Base-by-base conservation (phyloP, 2,888 invertebrate species). In the Temnothorax rugatulus region DNA sequence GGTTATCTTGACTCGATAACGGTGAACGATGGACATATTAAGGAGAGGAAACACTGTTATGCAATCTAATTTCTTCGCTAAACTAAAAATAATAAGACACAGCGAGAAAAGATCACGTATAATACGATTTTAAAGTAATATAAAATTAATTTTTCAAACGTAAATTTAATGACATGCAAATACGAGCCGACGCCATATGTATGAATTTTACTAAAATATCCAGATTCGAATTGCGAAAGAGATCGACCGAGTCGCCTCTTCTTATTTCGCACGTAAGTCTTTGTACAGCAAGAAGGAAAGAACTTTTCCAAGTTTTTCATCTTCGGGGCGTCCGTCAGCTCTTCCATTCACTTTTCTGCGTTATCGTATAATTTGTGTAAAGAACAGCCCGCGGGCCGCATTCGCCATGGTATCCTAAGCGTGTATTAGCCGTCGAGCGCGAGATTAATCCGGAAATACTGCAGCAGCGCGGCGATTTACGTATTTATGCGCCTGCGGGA, bases 371-470 rank as follows among this genome's bases (percentile, higher is more conserved):
- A 77, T 77, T 77, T 77, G 54, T 29, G 57, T 21, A 41, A 77
- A 15, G 38, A 76, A 21, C 64, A 52, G 34, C 77, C 66, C 52
- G n/a, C 68, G 44, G 77, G 76, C 66, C 50, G 66, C 29, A n/a
- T 59, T 59, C 44, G 41, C 74, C 15, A 29, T 15, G 66, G 25
- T 57, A 68, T 68, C 77, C 68, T 77, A 77, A 77, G 77, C 68
- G 41, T 54, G 68, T 15, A 77, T 68, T 77, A 77, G 68, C 54
- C 54, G 54, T 1, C 44, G 44, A 41, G 54, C 52, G 15, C 54
- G 29, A 57, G 77, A 77, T 77, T 77, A 77, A 77, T 77, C 77
- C 77, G 77, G 77, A 77, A 77, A 68, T 34, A 68, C 54, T 21
- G 77, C 52, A n/a, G 76, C 52, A 41, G 21, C 38, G 38, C 52